A percentile compares a stretch with the other conserved stretches of the same genome.
Evolutionary conservation across 1,140 invertebrate genomes (phyloP).

Genomic region (Trichomalopsis sarcophagae): DNA sequence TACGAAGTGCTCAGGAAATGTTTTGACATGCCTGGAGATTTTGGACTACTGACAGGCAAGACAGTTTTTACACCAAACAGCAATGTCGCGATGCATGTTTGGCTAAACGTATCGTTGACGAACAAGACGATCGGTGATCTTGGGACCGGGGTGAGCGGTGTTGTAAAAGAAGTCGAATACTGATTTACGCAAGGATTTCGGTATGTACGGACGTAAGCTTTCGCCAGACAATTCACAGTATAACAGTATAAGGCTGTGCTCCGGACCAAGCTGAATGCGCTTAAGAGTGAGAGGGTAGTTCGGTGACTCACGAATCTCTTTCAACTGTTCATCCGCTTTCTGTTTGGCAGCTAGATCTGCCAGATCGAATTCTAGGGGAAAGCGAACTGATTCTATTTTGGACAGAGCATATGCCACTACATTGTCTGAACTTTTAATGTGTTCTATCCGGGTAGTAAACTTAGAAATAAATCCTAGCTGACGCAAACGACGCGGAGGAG

Average conservation of each 20-base stretch:
- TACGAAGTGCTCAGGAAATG: neutral
- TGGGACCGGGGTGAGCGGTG: too few species aligned
- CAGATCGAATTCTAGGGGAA: neutral
- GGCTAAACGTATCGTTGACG: conserved; percentile 15
- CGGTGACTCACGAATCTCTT: too few species aligned
- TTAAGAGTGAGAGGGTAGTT: too few species aligned
- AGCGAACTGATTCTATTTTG: conserved; percentile 19
- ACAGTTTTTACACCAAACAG: neutral
- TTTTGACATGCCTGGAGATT: neutral
- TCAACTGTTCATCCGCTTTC: too few species aligned
- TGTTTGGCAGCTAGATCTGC: too few species aligned
- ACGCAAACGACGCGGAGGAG: conserved; percentile 11
- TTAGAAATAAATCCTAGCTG: conserved; percentile 23
- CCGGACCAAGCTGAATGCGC: too few species aligned
- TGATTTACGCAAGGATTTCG: too few species aligned
- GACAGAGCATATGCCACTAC: conserved; percentile 51
- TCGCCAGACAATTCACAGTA: too few species aligned
- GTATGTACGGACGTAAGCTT: too few species aligned
- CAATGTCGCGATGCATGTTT: conserved; percentile 8
- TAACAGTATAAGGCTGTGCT: too few species aligned
- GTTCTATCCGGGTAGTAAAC: neutral
- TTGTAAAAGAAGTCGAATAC: too few species aligned
- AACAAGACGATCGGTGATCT: too few species aligned
- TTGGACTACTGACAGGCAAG: neutral
- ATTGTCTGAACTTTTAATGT: neutral